phyloP scores from a whole-genome alignment of 2,797 vertebrate species.

The Meriones psammophilus region DNA sequence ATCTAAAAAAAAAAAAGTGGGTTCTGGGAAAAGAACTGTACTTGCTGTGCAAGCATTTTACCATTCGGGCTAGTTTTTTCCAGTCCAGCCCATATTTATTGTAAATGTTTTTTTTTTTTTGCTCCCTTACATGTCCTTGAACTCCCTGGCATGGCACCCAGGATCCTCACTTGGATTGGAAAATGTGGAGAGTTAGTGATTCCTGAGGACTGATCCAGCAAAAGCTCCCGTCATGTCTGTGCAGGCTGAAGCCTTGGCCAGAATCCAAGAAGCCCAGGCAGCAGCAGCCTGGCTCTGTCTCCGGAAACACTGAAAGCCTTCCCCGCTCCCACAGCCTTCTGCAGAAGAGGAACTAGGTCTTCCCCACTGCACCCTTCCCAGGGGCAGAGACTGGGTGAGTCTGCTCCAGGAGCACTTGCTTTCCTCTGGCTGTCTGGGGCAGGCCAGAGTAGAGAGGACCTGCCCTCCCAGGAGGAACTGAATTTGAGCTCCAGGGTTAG shows the following conservation, averaged over 20 bases:
- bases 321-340: background rate
- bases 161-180: background rate
- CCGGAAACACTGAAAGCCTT: background rate
- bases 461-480: constrained; percentile 41
- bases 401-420: constrained; percentile 23
- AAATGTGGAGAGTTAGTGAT: background rate
- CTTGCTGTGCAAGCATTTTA: background rate
- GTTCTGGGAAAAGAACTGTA: background rate
- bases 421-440: constrained; percentile 53
- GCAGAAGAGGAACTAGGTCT: background rate
- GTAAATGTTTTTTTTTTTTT: background rate
- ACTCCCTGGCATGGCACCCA: background rate
- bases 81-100: background rate
- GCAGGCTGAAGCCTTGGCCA: background rate
- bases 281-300: background rate
- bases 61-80: background rate
- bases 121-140: too few species aligned
- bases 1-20: background rate
- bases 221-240: background rate
- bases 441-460: constrained; percentile 77
- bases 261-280: background rate
- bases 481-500: background rate
- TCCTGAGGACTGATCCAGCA: background rate
- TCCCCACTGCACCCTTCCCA: background rate
- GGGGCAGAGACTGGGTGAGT: constrained; percentile 13